A percentile compares a stretch with the other conserved stretches of the same genome.
These are phyloP conservation scores for Notothenia rossii DNA, from an alignment of 2,113 vertebrate genomes.

Conservation along the genomic window DNA sequence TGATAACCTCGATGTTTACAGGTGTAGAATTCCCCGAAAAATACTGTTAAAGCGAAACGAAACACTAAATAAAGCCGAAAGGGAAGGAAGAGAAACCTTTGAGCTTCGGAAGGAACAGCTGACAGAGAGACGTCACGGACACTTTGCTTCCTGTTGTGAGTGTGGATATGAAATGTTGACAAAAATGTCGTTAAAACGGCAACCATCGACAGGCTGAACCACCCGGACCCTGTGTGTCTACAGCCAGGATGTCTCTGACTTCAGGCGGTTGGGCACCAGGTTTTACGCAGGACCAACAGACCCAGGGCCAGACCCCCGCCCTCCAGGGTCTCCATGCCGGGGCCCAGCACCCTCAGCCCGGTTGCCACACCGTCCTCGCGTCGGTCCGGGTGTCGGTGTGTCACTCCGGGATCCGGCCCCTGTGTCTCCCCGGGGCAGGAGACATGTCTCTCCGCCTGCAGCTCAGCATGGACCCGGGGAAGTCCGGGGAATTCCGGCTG, in stretches of 20 bases:
- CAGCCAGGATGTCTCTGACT: constrained; percentile 80
- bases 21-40: no score
- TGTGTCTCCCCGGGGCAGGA: constrained; percentile 83
- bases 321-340: constrained; percentile 31
- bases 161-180: background rate
- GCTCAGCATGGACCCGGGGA: constrained; percentile 86
- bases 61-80: background rate
- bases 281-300: constrained; percentile 41
- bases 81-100: constrained; percentile 5
- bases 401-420: constrained; percentile 83
- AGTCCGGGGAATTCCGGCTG: constrained; percentile 89
- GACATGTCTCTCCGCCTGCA: constrained; percentile 86
- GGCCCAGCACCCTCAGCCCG: constrained; percentile 52
- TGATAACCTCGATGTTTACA: background rate
- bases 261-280: constrained; percentile 80
- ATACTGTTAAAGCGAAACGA: background rate
- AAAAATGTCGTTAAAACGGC: background rate
- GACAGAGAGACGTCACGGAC: constrained; percentile 35
- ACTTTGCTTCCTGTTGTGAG: constrained; percentile 68
- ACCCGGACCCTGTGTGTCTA: constrained; percentile 29
- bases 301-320: constrained; percentile 59
- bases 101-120: constrained; percentile 39
- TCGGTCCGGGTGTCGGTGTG: constrained; percentile 84
- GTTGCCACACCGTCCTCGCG: constrained; percentile 85
- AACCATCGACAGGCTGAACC: constrained; percentile 3